Evolutionary conservation across 1,140 invertebrate genomes (phyloP).

Genomic region (Leptestheria dahalacensis): DNA sequence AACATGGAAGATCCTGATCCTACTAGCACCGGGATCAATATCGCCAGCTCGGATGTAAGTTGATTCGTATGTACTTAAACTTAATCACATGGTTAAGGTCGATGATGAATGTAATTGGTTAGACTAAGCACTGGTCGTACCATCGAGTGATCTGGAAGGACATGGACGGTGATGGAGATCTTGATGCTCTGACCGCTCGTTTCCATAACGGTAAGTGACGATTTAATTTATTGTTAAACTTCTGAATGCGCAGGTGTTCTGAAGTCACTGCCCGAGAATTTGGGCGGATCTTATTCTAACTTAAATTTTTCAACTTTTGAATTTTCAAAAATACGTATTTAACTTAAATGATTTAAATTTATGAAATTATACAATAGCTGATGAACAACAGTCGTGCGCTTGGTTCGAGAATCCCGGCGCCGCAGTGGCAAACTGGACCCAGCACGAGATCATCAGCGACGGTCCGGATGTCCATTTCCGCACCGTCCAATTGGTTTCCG

Average conservation of each 20-base stretch:
- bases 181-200: constrained; percentile 30
- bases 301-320: too few species aligned
- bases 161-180: constrained; percentile 30
- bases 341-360: neutral
- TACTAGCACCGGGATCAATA: constrained; percentile 22
- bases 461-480: constrained; percentile 28
- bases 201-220: constrained; percentile 19
- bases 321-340: too few species aligned
- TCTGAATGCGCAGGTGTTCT: too few species aligned
- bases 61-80: neutral
- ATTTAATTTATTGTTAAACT: neutral
- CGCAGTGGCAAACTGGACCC: constrained; percentile 23
- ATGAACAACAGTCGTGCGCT: constrained; percentile 23
- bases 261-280: too few species aligned
- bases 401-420: constrained; percentile 28
- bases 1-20: constrained; percentile 22
- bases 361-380: constrained; percentile 3
- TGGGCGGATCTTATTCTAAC: too few species aligned
- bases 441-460: constrained; percentile 24
- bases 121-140: constrained; percentile 28
- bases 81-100: neutral
- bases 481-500: constrained; percentile 22
- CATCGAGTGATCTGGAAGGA: constrained; percentile 32
- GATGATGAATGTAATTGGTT: neutral
- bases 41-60: constrained; percentile 23